These are phyloP conservation scores for Andrena marginata DNA, from an alignment of 2,888 invertebrate genomes.

Conservation along the genomic window DNA sequence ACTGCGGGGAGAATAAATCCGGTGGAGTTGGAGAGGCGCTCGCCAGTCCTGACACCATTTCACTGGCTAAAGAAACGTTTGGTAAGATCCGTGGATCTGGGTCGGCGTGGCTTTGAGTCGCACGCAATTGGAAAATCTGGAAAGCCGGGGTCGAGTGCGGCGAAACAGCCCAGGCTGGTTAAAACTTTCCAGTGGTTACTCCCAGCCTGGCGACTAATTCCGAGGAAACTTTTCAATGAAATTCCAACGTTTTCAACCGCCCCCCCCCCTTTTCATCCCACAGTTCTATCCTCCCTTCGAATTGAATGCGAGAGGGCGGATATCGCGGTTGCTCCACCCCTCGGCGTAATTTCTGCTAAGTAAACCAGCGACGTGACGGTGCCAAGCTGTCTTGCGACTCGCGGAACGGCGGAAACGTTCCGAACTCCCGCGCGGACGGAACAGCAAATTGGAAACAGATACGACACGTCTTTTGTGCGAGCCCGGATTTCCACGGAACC, in stretches of 20 bases:
- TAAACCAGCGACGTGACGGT: background rate
- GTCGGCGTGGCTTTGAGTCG: background rate
- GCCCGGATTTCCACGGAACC: background rate
- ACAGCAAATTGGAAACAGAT: no score
- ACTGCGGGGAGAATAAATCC: no score
- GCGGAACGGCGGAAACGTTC: constrained; percentile 2
- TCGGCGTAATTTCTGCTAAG: background rate
- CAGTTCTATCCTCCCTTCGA: background rate
- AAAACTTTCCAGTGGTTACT: constrained; percentile 39
- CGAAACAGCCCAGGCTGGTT: background rate
- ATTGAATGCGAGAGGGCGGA: constrained; percentile 17
- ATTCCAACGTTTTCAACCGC: constrained; percentile 17
- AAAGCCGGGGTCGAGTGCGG: background rate
- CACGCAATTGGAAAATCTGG: background rate
- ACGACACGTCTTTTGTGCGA: no score
- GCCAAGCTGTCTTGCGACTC: constrained; percentile 4
- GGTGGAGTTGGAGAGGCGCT: background rate
- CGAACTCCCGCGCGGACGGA: background rate
- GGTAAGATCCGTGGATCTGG: no score
- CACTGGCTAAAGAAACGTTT: no score
- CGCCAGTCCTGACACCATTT: background rate
- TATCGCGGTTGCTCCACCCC: background rate
- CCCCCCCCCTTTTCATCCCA: background rate
- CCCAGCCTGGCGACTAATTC: constrained; percentile 41
- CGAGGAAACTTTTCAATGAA: constrained; percentile 52